phyloP scores from a whole-genome alignment of 2,888 invertebrate species.

The Eumerus sabulonum region DNA sequence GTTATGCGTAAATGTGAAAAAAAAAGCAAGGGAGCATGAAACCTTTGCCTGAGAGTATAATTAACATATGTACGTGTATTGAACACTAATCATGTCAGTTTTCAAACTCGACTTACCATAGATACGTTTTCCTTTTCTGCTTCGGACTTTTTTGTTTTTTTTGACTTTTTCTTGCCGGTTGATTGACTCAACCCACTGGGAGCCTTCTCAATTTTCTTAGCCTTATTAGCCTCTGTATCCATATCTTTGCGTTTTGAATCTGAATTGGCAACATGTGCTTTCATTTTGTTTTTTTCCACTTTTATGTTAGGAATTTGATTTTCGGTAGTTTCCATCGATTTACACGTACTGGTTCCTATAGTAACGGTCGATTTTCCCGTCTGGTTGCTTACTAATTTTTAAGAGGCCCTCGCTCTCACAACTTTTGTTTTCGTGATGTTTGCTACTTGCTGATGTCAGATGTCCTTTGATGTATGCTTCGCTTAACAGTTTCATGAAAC shows the following conservation, averaged over 20 bases:
- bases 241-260: conserved; percentile 8
- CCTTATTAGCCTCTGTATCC: conserved; percentile 43
- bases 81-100: no score
- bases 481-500: conserved; percentile 26
- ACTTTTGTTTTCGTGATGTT: conserved; percentile 48
- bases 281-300: conserved; percentile 27
- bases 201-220: conserved; percentile 41
- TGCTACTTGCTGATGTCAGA: conserved; percentile 38
- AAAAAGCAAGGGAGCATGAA: no score
- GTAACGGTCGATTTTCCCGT: conserved; percentile 19
- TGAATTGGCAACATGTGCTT: conserved; percentile 1
- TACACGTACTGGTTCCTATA: conserved; percentile 29
- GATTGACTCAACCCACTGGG: conserved; percentile 13
- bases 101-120: conserved; percentile 80
- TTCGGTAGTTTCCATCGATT: conserved; percentile 33
- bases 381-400: conserved; percentile 41
- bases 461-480: conserved; percentile 30
- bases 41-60: no score
- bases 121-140: conserved; percentile 84
- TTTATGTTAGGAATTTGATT: conserved; percentile 13
- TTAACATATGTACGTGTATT: no score
- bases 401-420: conserved; percentile 39
- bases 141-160: conserved; percentile 83
- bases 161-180: conserved; percentile 81
- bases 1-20: no score